Percentiles rank a stretch among this genome's conserved stretches.
Evolutionary conservation across 2,113 vertebrate species (phyloP).

Genomic region (Pelmatolapia mariae): DNA sequence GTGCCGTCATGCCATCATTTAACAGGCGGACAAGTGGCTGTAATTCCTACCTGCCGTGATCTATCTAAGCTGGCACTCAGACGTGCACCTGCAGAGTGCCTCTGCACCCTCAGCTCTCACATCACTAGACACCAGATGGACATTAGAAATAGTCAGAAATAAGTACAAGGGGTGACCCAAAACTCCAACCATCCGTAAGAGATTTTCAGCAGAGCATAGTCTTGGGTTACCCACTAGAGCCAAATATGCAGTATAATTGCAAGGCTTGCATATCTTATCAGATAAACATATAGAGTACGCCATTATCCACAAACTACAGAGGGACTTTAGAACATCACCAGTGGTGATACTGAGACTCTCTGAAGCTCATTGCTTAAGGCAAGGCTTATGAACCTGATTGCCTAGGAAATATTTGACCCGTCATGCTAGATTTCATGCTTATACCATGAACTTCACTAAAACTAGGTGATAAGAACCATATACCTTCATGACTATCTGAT

Average conservation of each 20-base stretch:
- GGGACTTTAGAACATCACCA: not conserved
- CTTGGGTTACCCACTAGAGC: not conserved
- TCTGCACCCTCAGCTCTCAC: constrained; percentile 10
- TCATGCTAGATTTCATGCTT: not conserved
- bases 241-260: not conserved
- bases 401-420: not conserved
- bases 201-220: not conserved
- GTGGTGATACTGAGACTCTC: not conserved
- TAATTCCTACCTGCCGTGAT: constrained; percentile 29
- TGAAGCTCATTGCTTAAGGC: constrained; percentile 2
- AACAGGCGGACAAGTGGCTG: constrained; percentile 34
- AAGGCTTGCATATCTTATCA: constrained; percentile 38
- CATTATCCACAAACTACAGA: not conserved
- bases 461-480: not conserved
- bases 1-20: constrained; percentile 14
- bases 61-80: constrained; percentile 27
- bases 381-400: not conserved
- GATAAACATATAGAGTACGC: constrained; percentile 1
- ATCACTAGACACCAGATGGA: constrained; percentile 42
- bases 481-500: not conserved
- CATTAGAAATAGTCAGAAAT: not conserved
- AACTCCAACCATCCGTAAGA: not conserved
- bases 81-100: constrained; percentile 35
- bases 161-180: not conserved
- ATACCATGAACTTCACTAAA: not conserved